Evolutionary conservation across 2,888 invertebrate species (phyloP).

Genomic region (Epinotia demarniana): DNA sequence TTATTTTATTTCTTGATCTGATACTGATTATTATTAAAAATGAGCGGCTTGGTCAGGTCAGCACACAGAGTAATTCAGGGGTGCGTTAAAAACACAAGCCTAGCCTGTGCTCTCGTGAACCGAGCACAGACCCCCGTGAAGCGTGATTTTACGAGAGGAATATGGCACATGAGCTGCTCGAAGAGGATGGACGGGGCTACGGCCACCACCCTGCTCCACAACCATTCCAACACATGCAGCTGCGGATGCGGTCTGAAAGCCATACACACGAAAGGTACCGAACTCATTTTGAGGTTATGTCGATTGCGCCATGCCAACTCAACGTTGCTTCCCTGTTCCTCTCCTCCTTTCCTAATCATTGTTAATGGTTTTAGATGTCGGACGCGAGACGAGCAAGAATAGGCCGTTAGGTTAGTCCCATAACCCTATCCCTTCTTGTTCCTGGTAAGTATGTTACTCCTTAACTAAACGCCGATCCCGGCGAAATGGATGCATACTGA

Average conservation of each 20-base stretch:
- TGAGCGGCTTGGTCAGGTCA: constrained; percentile 88
- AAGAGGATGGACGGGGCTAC: constrained; percentile 69
- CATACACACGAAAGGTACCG: constrained; percentile 89
- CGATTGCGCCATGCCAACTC: constrained; percentile 68
- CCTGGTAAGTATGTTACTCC: constrained; percentile 29
- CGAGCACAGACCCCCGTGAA: constrained; percentile 78
- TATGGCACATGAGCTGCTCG: constrained; percentile 89
- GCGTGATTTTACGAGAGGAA: constrained; percentile 87
- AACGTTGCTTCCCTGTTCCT: constrained; percentile 7
- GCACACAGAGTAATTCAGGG: constrained; percentile 81
- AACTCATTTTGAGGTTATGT: constrained; percentile 70
- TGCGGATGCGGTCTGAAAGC: constrained; percentile 88
- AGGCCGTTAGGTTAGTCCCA: constrained; percentile 76
- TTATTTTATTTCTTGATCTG: constrained; percentile 17
- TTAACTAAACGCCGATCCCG: neutral
- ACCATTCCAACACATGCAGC: constrained; percentile 86
- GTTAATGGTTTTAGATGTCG: constrained; percentile 57
- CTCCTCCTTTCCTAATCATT: constrained; percentile 26
- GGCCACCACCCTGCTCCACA: constrained; percentile 75
- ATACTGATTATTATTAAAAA: constrained; percentile 66
- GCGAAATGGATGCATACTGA: neutral
- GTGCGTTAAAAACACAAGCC: constrained; percentile 69
- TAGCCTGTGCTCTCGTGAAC: constrained; percentile 70
- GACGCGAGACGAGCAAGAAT: constrained; percentile 58
- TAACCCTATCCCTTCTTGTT: constrained; percentile 43